A percentile compares a stretch with the other conserved stretches of the same genome.
Conservation (phyloP, 2,113 vertebrate species). For the Ceuthmochares aereus region DNA sequence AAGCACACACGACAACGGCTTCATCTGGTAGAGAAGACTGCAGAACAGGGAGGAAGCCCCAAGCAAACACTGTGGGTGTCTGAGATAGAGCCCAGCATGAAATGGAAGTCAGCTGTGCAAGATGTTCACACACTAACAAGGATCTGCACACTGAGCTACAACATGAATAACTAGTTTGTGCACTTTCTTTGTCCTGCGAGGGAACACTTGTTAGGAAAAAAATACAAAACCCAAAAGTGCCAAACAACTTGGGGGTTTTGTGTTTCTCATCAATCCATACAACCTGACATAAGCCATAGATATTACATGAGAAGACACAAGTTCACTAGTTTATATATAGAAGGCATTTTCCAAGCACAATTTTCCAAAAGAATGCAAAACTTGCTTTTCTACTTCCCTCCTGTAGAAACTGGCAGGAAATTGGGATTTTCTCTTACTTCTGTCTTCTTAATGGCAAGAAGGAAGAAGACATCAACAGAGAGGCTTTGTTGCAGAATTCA, state of each 20-base stretch:
- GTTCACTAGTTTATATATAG: neutral
- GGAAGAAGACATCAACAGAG: neutral
- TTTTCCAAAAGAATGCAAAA: rapidly evolving
- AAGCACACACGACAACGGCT: neutral
- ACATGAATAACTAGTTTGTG: neutral
- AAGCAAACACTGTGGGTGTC: neutral
- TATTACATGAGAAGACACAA: neutral
- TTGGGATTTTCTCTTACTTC: neutral
- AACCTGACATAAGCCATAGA: neutral
- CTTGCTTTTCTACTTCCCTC: neutral
- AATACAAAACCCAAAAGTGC: neutral
- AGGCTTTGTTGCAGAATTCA: neutral
- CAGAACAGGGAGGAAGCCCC: neutral
- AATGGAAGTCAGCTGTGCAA: neutral
- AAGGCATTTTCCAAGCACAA: neutral
- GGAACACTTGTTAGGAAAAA: neutral
- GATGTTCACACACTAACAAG: rapidly evolving
- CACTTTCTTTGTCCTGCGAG: neutral
- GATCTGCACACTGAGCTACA: neutral
- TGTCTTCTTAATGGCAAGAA: neutral
- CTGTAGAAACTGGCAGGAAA: neutral
- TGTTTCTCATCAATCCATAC: neutral
- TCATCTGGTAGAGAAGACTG: neutral
- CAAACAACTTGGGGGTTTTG: neutral
- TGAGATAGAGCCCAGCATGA: neutral